These are phyloP conservation scores for Zoanthus sansibaricus DNA, from an alignment of 92 coral and sea anemone species.

Conservation along the genomic window DNA sequence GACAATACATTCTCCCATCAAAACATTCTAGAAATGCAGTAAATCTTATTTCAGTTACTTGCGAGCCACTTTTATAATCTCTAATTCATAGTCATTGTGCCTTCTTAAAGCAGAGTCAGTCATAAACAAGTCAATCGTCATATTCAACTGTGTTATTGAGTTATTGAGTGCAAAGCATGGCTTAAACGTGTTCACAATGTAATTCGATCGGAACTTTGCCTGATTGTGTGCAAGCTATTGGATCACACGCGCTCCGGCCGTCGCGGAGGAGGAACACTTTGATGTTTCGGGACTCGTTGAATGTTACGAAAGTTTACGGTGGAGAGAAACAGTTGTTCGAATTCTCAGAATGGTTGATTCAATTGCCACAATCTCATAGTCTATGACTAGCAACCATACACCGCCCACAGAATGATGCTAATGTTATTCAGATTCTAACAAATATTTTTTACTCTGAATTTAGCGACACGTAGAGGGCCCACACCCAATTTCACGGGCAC, in stretches of 20 bases:
- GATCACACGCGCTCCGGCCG: conserved; percentile 61
- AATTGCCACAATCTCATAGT: conserved; percentile 50
- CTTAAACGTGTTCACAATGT: conserved; percentile 49
- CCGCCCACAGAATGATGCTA: conserved; percentile 38
- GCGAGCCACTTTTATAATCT: conserved; percentile 44
- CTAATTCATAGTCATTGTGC: conserved; percentile 54
- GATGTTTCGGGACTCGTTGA: conserved; percentile 56
- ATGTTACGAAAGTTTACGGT: conserved; percentile 49
- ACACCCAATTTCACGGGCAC: background rate
- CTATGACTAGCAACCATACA: conserved; percentile 50
- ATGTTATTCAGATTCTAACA: conserved; percentile 2
- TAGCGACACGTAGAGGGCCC: background rate
- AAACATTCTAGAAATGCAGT: conserved; percentile 4
- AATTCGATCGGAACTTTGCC: conserved; percentile 62
- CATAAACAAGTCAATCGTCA: conserved; percentile 55
- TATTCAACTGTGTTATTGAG: conserved; percentile 53
- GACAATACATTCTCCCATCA: background rate
- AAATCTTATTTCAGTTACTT: conserved; percentile 28
- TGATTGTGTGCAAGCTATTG: conserved; percentile 58
- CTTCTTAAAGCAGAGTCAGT: conserved; percentile 58
- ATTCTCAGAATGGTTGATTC: conserved; percentile 63
- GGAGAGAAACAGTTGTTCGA: conserved; percentile 65
- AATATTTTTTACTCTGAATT: conserved; percentile 21
- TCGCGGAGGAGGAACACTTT: conserved; percentile 63
- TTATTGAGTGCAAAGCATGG: conserved; percentile 65